Evolutionary conservation across 64 coral and sea anemone species (phyloP).

Genomic region (Actinia tenebrosa): DNA sequence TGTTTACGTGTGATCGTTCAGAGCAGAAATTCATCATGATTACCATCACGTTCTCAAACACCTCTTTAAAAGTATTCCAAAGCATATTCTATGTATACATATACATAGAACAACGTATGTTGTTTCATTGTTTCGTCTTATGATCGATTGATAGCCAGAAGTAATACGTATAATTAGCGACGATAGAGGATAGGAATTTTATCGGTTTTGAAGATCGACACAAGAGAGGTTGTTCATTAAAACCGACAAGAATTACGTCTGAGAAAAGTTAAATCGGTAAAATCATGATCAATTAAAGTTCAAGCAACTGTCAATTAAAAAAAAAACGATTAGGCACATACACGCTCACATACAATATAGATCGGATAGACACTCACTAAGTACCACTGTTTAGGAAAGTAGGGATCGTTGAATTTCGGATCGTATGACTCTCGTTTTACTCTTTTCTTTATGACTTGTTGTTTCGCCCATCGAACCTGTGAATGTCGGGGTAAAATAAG

Average conservation of each 20-base stretch:
- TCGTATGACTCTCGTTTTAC: constrained; percentile 54
- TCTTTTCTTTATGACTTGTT: constrained; percentile 85
- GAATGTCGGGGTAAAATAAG: background rate
- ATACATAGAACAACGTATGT: no score
- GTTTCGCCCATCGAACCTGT: constrained; percentile 87
- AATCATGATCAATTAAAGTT: background rate
- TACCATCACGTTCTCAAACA: no score
- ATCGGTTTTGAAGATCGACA: background rate
- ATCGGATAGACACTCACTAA: constrained; percentile 34
- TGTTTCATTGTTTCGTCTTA: no score
- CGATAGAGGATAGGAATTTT: constrained; percentile 6
- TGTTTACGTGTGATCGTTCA: no score
- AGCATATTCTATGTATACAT: no score
- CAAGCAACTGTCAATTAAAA: background rate
- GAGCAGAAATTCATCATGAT: no score
- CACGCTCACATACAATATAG: no score
- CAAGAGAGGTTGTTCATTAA: background rate
- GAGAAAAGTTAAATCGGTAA: background rate
- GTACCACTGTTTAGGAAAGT: constrained; percentile 84
- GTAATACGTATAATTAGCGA: no score
- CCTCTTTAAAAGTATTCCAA: no score
- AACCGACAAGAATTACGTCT: background rate
- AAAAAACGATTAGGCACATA: background rate
- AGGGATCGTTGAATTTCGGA: constrained; percentile 46
- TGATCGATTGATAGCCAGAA: no score